These are phyloP conservation scores for Tylochromis polylepis DNA, from an alignment of 2,113 vertebrate species.

Conservation along the genomic window DNA sequence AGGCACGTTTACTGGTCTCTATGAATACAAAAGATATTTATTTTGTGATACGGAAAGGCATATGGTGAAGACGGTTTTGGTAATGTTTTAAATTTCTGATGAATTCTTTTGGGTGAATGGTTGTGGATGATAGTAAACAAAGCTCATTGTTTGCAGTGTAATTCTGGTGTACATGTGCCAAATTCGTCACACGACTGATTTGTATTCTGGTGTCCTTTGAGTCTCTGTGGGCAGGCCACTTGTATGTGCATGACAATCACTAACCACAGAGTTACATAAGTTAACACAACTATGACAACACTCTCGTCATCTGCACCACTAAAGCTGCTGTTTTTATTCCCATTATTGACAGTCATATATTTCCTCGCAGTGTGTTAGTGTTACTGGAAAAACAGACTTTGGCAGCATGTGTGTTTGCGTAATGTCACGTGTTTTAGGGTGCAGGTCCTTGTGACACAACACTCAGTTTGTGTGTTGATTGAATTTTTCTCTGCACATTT, in stretches of 20 bases:
- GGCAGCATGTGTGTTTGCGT: conserved; percentile 1
- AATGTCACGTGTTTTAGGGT: conserved; percentile 13
- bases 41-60: not conserved
- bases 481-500: not conserved
- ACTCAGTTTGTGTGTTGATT: not conserved
- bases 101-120: not conserved
- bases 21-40: not conserved
- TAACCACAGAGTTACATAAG: not conserved
- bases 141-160: not conserved
- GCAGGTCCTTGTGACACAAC: not conserved
- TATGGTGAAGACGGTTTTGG: not conserved
- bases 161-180: not conserved
- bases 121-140: not conserved
- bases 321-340: not conserved
- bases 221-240: not conserved
- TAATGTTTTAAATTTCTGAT: not conserved
- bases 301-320: not conserved
- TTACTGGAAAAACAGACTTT: not conserved
- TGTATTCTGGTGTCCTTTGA: not conserved
- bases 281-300: not conserved
- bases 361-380: not conserved
- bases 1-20: not conserved
- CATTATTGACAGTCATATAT: not conserved
- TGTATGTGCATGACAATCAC: not conserved
- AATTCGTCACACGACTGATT: not conserved